These are phyloP conservation scores for Paedocypris sp. DNA, from an alignment of 2,113 vertebrate species.

Conservation along the genomic window DNA sequence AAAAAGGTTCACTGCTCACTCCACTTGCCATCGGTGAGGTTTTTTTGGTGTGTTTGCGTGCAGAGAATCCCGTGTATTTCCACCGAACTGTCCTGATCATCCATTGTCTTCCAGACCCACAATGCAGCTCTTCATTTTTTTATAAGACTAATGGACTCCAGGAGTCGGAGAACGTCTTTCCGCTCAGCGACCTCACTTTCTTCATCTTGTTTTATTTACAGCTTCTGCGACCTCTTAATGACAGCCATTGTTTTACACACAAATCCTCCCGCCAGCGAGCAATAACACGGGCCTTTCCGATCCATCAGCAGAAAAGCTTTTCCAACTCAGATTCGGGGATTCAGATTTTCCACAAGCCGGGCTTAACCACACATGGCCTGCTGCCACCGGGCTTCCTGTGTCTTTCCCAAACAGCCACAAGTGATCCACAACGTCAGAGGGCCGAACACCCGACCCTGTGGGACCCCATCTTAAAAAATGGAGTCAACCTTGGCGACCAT, in stretches of 20 bases:
- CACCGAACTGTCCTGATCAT: constrained; percentile 29
- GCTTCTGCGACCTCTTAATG: constrained; percentile 34
- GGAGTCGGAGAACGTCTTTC: constrained; percentile 29
- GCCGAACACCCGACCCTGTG: constrained; percentile 36
- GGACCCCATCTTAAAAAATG: constrained; percentile 39
- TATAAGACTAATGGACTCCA: constrained; percentile 64
- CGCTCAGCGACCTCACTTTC: constrained; percentile 35
- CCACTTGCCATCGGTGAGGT: constrained; percentile 20
- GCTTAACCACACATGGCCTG: constrained; percentile 22
- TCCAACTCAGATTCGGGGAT: constrained; percentile 16
- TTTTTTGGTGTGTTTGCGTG: constrained; percentile 43
- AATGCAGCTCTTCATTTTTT: constrained; percentile 54
- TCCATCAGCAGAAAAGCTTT: constrained; percentile 7
- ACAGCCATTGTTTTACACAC: constrained; percentile 47
- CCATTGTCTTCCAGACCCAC: constrained; percentile 39
- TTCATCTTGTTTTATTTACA: constrained; percentile 56
- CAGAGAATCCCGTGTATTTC: constrained; percentile 35
- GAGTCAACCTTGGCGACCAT: constrained; percentile 39
- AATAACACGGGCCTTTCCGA: not conserved
- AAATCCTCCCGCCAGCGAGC: constrained; percentile 30
- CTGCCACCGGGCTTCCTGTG: constrained; percentile 20
- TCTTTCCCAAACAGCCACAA: constrained; percentile 43
- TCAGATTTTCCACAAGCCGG: constrained; percentile 41
- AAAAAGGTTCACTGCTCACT: not conserved
- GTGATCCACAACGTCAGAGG: constrained; percentile 39